A percentile compares a stretch with the other conserved stretches of the same genome.
phyloP scores from a whole-genome alignment of 2,797 vertebrate species.

The Chaetodon trifasciatus region DNA sequence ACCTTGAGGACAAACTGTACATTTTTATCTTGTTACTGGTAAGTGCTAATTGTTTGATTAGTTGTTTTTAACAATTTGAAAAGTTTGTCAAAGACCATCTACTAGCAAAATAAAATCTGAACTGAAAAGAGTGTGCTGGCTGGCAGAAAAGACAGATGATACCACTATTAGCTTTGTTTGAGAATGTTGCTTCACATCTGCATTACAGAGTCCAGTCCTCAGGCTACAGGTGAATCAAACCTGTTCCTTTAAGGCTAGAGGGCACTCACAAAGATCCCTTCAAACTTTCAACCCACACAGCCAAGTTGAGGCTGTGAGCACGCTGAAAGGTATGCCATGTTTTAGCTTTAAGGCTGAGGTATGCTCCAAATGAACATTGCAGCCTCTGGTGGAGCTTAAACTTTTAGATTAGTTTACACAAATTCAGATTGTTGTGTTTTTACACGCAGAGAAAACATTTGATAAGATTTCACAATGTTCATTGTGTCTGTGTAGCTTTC shows the following conservation, averaged over 20 bases:
- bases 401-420: too few species aligned
- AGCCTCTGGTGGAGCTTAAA: background rate
- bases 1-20: too few species aligned
- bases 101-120: background rate
- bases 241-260: background rate
- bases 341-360: background rate
- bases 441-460: background rate
- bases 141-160: background rate
- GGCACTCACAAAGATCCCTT: background rate
- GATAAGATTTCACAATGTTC: too few species aligned
- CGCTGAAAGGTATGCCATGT: background rate
- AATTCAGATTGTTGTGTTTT: background rate
- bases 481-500: background rate
- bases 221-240: background rate
- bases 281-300: background rate
- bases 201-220: background rate
- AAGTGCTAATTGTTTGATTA: background rate
- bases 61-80: background rate
- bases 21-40: too few species aligned
- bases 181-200: background rate
- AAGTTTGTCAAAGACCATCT: background rate
- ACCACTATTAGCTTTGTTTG: too few species aligned
- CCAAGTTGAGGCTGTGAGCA: background rate
- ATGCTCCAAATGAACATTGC: background rate
- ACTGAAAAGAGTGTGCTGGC: background rate